Evolutionary conservation across 2,113 vertebrate species (phyloP).

Genomic region (Eubucco bourcierii): DNA sequence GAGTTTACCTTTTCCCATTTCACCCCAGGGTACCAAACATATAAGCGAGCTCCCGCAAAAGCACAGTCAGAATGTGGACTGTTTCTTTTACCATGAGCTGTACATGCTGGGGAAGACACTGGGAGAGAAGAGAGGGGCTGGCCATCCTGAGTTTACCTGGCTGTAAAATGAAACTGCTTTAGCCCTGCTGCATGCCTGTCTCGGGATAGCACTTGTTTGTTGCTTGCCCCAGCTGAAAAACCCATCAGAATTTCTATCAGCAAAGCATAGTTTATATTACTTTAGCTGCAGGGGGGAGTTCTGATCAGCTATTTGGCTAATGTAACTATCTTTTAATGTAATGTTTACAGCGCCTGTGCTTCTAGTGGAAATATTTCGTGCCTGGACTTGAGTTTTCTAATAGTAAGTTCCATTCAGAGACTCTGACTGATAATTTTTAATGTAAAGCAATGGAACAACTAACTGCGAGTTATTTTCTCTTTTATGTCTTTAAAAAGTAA

Average conservation of each 20-base stretch:
- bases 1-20: accelerated
- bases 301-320: neutral
- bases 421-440: neutral
- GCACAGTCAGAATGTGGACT: accelerated
- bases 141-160: neutral
- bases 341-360: neutral
- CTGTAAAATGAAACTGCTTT: neutral
- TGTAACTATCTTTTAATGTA: neutral
- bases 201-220: neutral
- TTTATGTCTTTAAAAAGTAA: neutral
- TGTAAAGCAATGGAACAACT: neutral
- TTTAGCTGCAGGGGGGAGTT: constrained; percentile 24
- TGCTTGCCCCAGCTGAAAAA: neutral
- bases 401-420: neutral
- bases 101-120: accelerated
- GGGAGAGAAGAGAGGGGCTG: neutral
- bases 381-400: neutral
- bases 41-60: accelerated
- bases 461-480: neutral
- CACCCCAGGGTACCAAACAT: accelerated
- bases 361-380: constrained; percentile 2
- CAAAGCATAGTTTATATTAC: neutral
- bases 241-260: neutral
- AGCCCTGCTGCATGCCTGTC: neutral
- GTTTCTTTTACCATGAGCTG: accelerated